Conservation (phyloP, 2,888 invertebrate genomes). For the Heliothis peltigera region DNA sequence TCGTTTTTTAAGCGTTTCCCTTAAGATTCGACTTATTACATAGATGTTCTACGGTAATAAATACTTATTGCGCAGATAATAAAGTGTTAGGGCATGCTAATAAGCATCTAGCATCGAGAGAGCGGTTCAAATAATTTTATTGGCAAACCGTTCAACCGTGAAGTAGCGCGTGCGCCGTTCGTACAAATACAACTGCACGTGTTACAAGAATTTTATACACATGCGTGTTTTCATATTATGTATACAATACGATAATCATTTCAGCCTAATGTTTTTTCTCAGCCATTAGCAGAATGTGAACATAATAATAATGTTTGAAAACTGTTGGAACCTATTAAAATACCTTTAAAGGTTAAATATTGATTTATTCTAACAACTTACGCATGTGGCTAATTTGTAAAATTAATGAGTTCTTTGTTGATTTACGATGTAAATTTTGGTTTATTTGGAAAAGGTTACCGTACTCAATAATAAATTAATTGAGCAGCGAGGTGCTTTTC, state of each 20-base stretch:
- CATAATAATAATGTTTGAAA: too few species aligned
- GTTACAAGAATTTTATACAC: slow-evolving; percentile 16
- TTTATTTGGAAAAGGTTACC: background rate
- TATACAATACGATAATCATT: background rate
- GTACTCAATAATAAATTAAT: background rate
- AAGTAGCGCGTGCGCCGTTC: slow-evolving; percentile 27
- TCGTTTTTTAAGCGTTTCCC: too few species aligned
- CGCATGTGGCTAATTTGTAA: background rate
- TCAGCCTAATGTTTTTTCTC: background rate
- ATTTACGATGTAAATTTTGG: background rate
- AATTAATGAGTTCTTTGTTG: background rate
- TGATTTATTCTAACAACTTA: background rate
- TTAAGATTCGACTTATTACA: too few species aligned
- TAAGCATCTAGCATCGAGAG: slow-evolving; percentile 2
- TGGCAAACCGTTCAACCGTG: slow-evolving; percentile 33
- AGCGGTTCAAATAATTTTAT: slow-evolving; percentile 23
- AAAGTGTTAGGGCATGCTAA: background rate
- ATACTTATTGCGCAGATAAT: slow-evolving; percentile 1
- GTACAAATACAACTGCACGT: slow-evolving; percentile 29
- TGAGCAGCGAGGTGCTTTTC: too few species aligned
- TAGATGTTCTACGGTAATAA: background rate
- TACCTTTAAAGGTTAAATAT: too few species aligned
- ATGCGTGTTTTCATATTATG: background rate
- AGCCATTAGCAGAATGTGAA: too few species aligned
- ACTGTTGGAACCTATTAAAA: too few species aligned